Percentiles rank a stretch among this genome's conserved stretches.
phyloP scores from a whole-genome alignment of 2,888 invertebrate species.

The Acrobasis repandana region DNA sequence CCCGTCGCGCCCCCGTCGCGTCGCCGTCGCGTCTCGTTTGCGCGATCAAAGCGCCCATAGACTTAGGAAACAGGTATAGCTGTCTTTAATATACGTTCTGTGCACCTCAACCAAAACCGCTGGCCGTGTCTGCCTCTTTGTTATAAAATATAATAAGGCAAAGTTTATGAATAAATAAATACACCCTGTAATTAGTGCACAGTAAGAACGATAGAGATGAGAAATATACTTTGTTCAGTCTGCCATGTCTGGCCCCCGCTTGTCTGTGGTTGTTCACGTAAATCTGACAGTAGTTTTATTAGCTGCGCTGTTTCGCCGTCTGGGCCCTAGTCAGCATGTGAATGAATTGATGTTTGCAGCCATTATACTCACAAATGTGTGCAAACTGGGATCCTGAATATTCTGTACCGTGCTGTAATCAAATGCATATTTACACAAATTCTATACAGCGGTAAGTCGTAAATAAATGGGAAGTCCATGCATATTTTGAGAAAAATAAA shows the following conservation, averaged over 20 bases:
- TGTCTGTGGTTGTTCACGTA: not conserved
- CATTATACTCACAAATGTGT: slow-evolving; percentile 17
- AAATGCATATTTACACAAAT: slow-evolving; percentile 2
- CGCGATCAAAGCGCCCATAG: not conserved
- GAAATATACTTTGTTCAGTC: no score
- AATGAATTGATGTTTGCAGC: slow-evolving; percentile 14
- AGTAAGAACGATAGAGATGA: no score
- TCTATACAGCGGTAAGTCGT: not conserved
- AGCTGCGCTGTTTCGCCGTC: not conserved
- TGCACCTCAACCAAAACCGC: no score
- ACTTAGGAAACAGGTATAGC: not conserved
- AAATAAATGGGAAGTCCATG: no score
- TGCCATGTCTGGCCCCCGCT: no score
- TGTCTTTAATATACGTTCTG: not conserved
- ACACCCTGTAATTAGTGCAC: no score
- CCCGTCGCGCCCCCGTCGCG: not conserved
- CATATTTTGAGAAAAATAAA: no score
- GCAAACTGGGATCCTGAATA: not conserved
- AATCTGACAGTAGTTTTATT: slow-evolving; percentile 8
- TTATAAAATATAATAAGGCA: no score
- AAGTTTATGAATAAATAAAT: no score
- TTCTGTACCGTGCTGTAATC: not conserved
- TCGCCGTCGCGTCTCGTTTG: not conserved
- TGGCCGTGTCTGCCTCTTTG: no score
- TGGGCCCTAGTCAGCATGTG: slow-evolving; percentile 4